Conservation (phyloP, 2,113 vertebrate species). For the Hemicordylus capensis region DNA sequence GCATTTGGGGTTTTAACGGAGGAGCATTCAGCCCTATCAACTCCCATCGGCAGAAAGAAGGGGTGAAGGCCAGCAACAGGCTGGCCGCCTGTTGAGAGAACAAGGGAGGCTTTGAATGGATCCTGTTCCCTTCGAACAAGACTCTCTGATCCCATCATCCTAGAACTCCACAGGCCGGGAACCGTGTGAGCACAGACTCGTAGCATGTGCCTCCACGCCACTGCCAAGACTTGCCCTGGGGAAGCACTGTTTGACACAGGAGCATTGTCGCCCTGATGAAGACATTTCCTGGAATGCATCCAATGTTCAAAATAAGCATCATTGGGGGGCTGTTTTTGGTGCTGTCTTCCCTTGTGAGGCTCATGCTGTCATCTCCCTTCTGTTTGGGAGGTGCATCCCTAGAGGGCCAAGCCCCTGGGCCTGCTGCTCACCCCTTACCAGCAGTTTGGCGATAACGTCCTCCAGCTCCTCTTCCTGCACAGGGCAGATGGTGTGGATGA, state of each 20-base stretch:
- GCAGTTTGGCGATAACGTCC: slow-evolving; percentile 73
- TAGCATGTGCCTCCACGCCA: no score
- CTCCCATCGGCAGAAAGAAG: neutral
- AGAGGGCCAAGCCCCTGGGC: no score
- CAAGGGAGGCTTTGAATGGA: neutral
- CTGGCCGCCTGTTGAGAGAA: neutral
- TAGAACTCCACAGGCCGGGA: neutral
- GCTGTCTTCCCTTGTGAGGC: neutral
- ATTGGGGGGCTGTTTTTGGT: neutral
- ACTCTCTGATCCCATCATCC: neutral
- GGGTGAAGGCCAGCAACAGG: neutral
- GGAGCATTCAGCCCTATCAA: neutral
- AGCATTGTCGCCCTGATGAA: no score
- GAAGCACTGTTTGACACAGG: no score
- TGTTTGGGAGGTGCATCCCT: no score
- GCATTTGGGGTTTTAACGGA: no score
- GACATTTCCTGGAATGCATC: no score
- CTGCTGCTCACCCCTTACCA: slow-evolving; percentile 72
- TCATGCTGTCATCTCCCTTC: no score
- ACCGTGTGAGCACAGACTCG: neutral
- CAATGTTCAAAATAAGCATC: no score
- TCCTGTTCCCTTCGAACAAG: no score
- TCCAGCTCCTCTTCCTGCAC: slow-evolving; percentile 63
- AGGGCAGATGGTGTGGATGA: slow-evolving; percentile 91
- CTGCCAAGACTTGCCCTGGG: no score